A percentile compares a stretch with the other conserved stretches of the same genome.
phyloP scores from a whole-genome alignment of 2,888 invertebrate genomes.

The Drosophila mercatorum region DNA sequence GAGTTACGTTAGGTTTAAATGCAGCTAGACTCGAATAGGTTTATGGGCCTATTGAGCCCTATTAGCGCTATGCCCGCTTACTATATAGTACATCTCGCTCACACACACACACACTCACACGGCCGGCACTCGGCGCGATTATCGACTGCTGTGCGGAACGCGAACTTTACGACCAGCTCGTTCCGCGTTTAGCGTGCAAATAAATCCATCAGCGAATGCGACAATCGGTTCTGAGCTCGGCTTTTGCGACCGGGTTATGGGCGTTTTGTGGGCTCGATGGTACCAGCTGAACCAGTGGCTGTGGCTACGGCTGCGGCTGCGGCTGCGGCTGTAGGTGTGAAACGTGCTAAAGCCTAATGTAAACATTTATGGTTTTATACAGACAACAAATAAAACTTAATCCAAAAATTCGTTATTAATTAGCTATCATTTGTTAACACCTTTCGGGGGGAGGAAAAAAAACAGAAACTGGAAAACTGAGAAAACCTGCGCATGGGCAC shows the following conservation, averaged over 20 bases:
- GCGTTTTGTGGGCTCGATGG: constrained; percentile 7
- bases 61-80: constrained; percentile 27
- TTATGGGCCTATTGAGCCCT: constrained; percentile 3
- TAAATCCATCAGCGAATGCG: constrained; percentile 62
- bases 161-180: constrained; percentile 70
- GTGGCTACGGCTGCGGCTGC: background rate
- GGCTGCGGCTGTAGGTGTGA: constrained; percentile 17
- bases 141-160: constrained; percentile 24
- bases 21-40: constrained; percentile 5
- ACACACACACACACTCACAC: background rate
- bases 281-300: constrained; percentile 20
- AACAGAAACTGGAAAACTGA: constrained; percentile 7
- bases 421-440: constrained; percentile 65
- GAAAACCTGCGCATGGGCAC: background rate
- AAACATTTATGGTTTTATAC: constrained; percentile 57
- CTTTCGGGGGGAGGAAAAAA: background rate
- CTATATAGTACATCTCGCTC: constrained; percentile 34
- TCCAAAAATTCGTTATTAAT: constrained; percentile 45
- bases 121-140: constrained; percentile 2
- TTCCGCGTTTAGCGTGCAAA: constrained; percentile 76
- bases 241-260: constrained; percentile 3
- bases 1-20: background rate
- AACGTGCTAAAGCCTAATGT: constrained; percentile 62
- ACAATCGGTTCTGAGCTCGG: constrained; percentile 27
- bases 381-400: constrained; percentile 44